Base-by-base conservation (phyloP, 53 echinoderm and acorn worm genomes). In the Henricia sp. region DNA sequence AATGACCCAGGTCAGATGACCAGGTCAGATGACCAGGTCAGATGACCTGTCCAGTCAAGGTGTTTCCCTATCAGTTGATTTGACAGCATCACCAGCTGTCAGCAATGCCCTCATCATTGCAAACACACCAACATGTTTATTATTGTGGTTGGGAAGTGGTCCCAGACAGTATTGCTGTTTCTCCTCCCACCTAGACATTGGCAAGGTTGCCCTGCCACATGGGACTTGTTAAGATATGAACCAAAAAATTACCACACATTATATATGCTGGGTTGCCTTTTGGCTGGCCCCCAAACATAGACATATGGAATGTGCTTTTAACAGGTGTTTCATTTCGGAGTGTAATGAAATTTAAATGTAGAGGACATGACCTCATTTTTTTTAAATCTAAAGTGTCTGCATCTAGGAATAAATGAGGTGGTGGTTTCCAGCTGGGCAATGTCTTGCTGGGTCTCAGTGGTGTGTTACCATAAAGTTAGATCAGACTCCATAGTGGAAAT, bases 61-160 rank as follows among this genome's bases (percentile, higher is more conserved):
- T n/a, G n/a, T n/a, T n/a, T n/a, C n/a, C 3, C 13, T 67, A 11
- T 37, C 37, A 38, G 38, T 40, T 38, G 67, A 67, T 1, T n/a
- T 67, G 67, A 67, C 67, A 67, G 12, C 2, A 11, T 39, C 39
- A 19, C 16, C 14, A 10, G 48, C 67, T 67, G 67, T 39, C 67
- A 67, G 67, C 20, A 38, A 12, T 67, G 67, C 40, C 67, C 67
- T 67, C 67, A 20, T 67, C 40, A 39, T 37, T 54, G 55, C 23
- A n/a, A n/a, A n/a, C n/a, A n/a, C 33, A 60, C 30, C 62, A 32
- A 30, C 25, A 13, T 67, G 67, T 67, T 67, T 37, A 39, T 67
- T 21, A 67, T 67, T 12, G 23, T 39, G 40, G 37, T 10, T 46
- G 8, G 14, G 48, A 8, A 10, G 14, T 14, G 14, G 21, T 11